A percentile compares a stretch with the other conserved stretches of the same genome.
These are phyloP conservation scores for Achroia grisella DNA, from an alignment of 1,140 invertebrate genomes.

Conservation along the genomic window DNA sequence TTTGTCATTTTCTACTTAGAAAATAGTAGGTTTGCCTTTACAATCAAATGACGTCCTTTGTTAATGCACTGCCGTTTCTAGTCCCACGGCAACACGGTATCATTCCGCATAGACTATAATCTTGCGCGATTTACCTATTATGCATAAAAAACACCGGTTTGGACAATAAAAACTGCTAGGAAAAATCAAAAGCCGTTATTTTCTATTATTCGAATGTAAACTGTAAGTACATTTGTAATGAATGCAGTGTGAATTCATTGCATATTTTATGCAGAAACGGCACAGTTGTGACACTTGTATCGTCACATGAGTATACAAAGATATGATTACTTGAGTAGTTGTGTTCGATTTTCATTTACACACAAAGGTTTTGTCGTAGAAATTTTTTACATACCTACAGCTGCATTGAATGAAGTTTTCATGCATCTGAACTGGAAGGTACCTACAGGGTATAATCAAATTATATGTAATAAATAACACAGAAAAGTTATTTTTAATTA, in stretches of 20 bases:
- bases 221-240: conserved; percentile 6
- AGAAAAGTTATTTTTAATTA: no score
- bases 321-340: not conserved
- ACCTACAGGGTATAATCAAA: no score
- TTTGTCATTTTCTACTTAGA: conserved; percentile 34
- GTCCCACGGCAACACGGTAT: conserved; percentile 47
- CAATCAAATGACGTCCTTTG: conserved; percentile 47
- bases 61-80: conserved; percentile 40
- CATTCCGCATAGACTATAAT: conserved; percentile 49
- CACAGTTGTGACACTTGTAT: conserved; percentile 22
- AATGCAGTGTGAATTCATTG: conserved; percentile 18
- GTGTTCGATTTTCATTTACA: conserved; percentile 7
- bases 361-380: no score
- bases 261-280: conserved; percentile 36
- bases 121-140: conserved; percentile 38
- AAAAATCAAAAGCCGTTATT: conserved; percentile 51
- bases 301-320: not conserved
- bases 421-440: no score
- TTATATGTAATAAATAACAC: no score
- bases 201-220: conserved; percentile 24
- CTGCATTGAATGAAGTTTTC: no score
- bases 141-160: conserved; percentile 54
- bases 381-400: no score
- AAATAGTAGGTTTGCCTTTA: conserved; percentile 28
- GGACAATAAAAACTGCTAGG: conserved; percentile 55